Evolutionary conservation across 1,140 invertebrate genomes (phyloP), one percentile per base, ranked within the genome.

Genomic region (Euschistus heros): DNA sequence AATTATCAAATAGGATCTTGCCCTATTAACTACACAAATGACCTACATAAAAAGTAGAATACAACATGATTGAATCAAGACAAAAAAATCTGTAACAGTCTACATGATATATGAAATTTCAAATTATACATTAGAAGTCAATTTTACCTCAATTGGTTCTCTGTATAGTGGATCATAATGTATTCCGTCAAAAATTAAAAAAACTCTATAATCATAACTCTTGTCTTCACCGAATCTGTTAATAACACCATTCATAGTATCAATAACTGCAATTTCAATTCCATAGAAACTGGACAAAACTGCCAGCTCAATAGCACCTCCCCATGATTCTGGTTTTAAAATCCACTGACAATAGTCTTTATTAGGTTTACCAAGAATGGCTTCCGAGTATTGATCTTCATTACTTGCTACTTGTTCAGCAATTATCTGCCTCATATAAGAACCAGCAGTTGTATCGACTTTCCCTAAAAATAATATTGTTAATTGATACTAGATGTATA

Each of bases 171-270:
- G 91, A 77, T 98, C 95, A 75, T 97, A 97, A 78, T 97, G 94
- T 66, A 97, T 92, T 22, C 94, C 94, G 79, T 97, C 93, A 75
- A 97, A 98, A 57, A 97, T 81, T 2, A 98, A 78, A 73, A 97
- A 90, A 14, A 94, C 89, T 73, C 94, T 77, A 57, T 89, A 78
- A 20, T 83, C 77, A 73, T 93, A 97, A 71, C 88, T 83, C 72
- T 89, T 84, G 77, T 96, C 92, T 76, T 97, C 94, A 6, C 94
- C 94, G 78, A 97, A 97, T 71, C 89, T 83, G 74, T 94, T 94
- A 37, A 97, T 89, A 66, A 91, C 86, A 30, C 84, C 85, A 77
- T 91, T 91, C 67, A 94, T 83, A 46, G 91, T 94, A 74, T 97
- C 91, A 4, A 97, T 87, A 8, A 96, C 94, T 70, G 87, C 92